Base-by-base conservation (phyloP, 2,888 invertebrate species). In the Antheraea yamamai region DNA sequence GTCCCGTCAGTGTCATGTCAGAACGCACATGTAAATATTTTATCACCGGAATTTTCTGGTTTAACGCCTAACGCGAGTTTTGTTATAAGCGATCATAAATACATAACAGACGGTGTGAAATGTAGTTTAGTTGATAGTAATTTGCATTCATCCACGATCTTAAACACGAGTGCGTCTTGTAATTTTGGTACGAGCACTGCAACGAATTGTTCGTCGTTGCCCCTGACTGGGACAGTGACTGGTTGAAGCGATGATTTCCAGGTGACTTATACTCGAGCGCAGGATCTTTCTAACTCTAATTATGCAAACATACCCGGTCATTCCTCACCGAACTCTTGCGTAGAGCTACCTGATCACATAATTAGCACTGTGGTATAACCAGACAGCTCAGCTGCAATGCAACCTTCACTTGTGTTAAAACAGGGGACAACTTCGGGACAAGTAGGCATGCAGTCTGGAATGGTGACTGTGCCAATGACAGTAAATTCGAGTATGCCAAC, bases 311-410 rank as follows among this genome's bases (percentile, higher is more conserved):
- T 88, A 79, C 84, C 91, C 75, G 79, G 86, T 35, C 97, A 96
- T 89, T 94, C 96, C 88, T 97, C 12, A 84, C 96, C 96, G 73
- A 97, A 97, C 92, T 97, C 97, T 80, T 96, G 96, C 77, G 95
- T 97, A 83, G 96, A 96, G 78, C 95, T 97, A 81, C 91, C 95
- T 76, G 95, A 95, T 81, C 90, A 90, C 78, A 93, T 95, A 77
- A 95, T 96, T 79, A 90, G 96, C 77, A 95, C 95, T 79, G 91
- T 95, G 71, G 74, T 72, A 61, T 71, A 47, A 35, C 72, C 58
- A 58, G 61, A 75, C 30, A 75, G 39, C 90, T 94, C 23, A 89
- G 94, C n/a, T 93, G 94, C 82, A 90, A 95, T 93, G 91, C 95
- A 91, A 91, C 95, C 88, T 83, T 95, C 87, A 80, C 91, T 88